phyloP scores from a whole-genome alignment of 64 coral and sea anemone species.

The Dendronephthya gigantea region DNA sequence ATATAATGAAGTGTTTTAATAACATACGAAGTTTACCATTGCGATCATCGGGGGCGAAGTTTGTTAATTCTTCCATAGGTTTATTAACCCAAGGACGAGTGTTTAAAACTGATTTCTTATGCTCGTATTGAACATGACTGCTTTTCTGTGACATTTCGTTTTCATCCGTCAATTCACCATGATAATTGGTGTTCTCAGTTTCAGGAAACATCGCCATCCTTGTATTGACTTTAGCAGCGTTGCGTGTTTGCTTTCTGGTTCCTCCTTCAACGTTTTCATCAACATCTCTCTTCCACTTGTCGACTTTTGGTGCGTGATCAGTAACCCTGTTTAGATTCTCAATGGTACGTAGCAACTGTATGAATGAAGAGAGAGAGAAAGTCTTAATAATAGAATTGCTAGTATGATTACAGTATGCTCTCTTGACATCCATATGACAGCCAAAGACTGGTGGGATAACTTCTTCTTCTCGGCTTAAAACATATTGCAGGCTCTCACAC shows the following conservation, averaged over 20 bases:
- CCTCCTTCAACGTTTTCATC: not conserved
- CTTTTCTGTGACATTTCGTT: not conserved
- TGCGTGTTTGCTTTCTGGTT: not conserved
- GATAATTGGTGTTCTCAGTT: not conserved
- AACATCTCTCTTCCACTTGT: not conserved
- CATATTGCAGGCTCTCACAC: too few relatives aligned
- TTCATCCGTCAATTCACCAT: not conserved
- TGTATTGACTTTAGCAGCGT: too few relatives aligned
- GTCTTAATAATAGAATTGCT: too few relatives aligned
- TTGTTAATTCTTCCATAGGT: not conserved
- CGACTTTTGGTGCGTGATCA: not conserved
- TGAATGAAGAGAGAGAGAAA: not conserved
- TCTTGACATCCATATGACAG: too few relatives aligned
- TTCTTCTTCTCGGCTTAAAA: too few relatives aligned
- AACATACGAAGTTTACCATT: not conserved
- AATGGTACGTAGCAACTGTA: not conserved
- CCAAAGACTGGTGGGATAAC: too few relatives aligned
- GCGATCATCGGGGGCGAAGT: not conserved
- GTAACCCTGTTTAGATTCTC: not conserved
- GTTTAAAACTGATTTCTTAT: not conserved
- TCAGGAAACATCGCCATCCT: not conserved
- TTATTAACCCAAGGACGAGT: conserved; percentile 2
- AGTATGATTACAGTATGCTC: too few relatives aligned
- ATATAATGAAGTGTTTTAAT: not conserved
- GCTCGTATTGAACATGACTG: not conserved